These are phyloP conservation scores for Meloidogyne hapla DNA, from an alignment of 1,140 invertebrate species.

Conservation along the genomic window DNA sequence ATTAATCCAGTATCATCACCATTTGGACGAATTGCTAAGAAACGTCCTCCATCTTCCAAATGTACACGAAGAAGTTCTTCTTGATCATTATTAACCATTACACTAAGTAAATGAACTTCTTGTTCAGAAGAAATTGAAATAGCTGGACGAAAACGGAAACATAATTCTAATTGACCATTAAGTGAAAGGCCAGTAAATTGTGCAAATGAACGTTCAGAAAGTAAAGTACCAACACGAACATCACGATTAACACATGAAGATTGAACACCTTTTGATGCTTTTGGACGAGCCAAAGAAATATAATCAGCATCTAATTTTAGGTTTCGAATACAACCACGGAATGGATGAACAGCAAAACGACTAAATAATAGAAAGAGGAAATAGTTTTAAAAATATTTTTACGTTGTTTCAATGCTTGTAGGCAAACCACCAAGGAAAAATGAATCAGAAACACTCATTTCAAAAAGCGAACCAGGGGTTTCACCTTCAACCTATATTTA, in stretches of 20 bases:
- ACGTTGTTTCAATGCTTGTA: constrained; percentile 41
- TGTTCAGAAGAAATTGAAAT: not conserved
- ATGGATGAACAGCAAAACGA: constrained; percentile 70
- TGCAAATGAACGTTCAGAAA: constrained; percentile 58
- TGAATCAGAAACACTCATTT: constrained; percentile 70
- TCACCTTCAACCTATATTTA: constrained; percentile 55
- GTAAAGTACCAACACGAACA: constrained; percentile 65
- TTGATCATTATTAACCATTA: constrained; percentile 30
- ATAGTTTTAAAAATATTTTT: constrained; percentile 32
- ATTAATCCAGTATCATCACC: constrained; percentile 24
- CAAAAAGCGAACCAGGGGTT: constrained; percentile 65
- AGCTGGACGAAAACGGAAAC: constrained; percentile 80
- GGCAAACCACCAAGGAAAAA: constrained; percentile 79
- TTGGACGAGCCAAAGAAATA: constrained; percentile 78
- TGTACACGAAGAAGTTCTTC: constrained; percentile 35
- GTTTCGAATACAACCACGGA: constrained; percentile 88
- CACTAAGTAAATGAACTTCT: constrained; percentile 28
- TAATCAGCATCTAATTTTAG: constrained; percentile 73
- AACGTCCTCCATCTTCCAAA: constrained; percentile 25
- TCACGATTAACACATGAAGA: constrained; percentile 80
- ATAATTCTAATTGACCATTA: constrained; percentile 71
- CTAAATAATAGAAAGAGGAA: constrained; percentile 46
- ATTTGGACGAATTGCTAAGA: constrained; percentile 37
- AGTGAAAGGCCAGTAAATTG: constrained; percentile 64
- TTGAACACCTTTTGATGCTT: constrained; percentile 75